Evolutionary conservation across 1,140 invertebrate species (phyloP), one percentile per base, ranked within the genome.

Genomic region (Melanaphis sacchari): DNA sequence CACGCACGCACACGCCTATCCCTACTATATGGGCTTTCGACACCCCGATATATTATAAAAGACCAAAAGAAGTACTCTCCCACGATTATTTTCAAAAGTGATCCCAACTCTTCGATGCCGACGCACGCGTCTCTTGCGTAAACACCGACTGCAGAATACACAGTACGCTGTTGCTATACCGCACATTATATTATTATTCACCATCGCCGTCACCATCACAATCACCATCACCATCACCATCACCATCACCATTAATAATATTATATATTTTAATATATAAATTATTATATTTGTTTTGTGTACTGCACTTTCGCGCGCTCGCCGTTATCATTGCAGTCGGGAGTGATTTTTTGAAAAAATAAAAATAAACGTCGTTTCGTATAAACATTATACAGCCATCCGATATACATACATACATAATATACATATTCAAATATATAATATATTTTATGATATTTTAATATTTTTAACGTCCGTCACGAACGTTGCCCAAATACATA

Each of bases 21-120:
- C 81, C 91, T 85, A 52, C 81, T 54, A 38, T 43, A 91, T 85
- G 91, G 91, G 91, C 91, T 93, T 93, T 93, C 91, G 81, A 93
- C 91, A 93, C 91, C 91, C 91, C 91, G 91, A 82, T 52, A 93
- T 82, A 93, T 93, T 93, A 93, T 93, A 93, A 93, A 93, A 93
- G 91, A 93, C 91, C 91, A 93, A 93, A 93, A 93, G 91, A 93
- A 81, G 81, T 93, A 85, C 81, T 84, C 81, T 93, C 91, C 91
- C 91, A 85, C 91, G 91, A 93, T 82, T 93, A 93, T 85, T 93
- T 93, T 93, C 91, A 93, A 93, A 93, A 93, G 91, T 93, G 91
- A 93, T 93, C 91, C 91, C 91, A 93, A 84, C 91, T 93, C 81
- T 66, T 89, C 88, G 88, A 89, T 26, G 22, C 88, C 49, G 52